These are phyloP conservation scores for Lasioglossum baleicum DNA, from an alignment of 1,140 invertebrate species.

Conservation along the genomic window DNA sequence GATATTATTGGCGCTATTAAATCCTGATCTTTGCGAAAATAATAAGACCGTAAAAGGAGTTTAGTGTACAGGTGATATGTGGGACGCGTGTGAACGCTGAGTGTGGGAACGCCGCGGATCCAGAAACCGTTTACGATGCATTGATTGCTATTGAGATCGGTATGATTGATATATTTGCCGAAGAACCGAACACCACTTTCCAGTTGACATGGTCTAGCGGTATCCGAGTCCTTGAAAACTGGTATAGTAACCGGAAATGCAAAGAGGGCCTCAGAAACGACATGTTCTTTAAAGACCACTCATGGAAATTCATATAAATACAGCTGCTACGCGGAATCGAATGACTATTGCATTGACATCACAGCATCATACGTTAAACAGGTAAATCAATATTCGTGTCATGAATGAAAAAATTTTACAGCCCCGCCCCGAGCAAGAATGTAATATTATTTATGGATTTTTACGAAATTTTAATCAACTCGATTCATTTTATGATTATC, in stretches of 20 bases:
- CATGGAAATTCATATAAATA: neutral
- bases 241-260: neutral
- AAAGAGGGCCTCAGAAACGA: neutral
- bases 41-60: no score
- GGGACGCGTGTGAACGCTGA: no score
- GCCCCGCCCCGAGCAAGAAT: no score
- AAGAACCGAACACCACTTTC: neutral
- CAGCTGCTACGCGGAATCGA: neutral
- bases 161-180: slow-evolving; percentile 3
- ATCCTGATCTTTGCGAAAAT: no score
- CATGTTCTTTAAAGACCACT: neutral
- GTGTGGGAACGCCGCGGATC: neutral
- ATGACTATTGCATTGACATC: neutral
- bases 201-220: neutral
- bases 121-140: neutral
- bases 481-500: no score
- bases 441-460: no score
- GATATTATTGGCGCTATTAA: no score
- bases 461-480: no score
- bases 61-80: no score
- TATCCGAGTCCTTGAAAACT: neutral
- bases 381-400: no score
- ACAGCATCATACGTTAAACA: no score
- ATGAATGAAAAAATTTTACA: no score
- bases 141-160: neutral